Evolutionary conservation across 2,797 vertebrate genomes (phyloP).

Genomic region (Crax fasciolata): DNA sequence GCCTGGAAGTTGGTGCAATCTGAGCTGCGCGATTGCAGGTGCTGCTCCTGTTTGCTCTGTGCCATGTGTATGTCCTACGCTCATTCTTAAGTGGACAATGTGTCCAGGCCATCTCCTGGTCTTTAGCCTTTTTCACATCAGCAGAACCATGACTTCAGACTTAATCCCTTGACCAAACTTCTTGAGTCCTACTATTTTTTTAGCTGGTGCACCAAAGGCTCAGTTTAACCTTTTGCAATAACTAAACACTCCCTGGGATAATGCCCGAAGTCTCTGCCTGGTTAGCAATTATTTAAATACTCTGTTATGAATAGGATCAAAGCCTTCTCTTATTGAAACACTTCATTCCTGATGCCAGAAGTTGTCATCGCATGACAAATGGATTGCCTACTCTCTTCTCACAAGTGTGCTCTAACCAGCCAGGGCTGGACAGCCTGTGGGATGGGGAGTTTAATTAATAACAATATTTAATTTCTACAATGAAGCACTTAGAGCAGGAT

Average conservation of each 20-base stretch:
- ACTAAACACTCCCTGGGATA: slow-evolving; percentile 42
- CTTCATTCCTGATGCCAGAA: slow-evolving; percentile 57
- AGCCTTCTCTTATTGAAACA: slow-evolving; percentile 65
- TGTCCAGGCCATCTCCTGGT: background rate
- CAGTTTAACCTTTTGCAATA: slow-evolving; percentile 61
- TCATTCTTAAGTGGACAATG: background rate
- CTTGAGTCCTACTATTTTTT: slow-evolving; percentile 7
- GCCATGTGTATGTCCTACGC: background rate
- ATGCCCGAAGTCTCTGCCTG: slow-evolving; percentile 60
- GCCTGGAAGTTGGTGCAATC: background rate
- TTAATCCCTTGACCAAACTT: slow-evolving; percentile 34
- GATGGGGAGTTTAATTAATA: slow-evolving; percentile 64
- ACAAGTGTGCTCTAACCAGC: background rate
- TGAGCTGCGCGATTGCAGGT: background rate
- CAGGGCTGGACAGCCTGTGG: slow-evolving; percentile 44
- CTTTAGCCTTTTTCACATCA: slow-evolving; percentile 7
- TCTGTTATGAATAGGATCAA: slow-evolving; percentile 66
- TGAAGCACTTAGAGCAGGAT: slow-evolving; percentile 7
- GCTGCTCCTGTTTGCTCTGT: background rate
- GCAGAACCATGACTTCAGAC: background rate
- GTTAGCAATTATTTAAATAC: slow-evolving; percentile 77
- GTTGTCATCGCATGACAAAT: slow-evolving; percentile 67
- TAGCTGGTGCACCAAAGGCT: slow-evolving; percentile 4
- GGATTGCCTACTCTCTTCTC: slow-evolving; percentile 31
- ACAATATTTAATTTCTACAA: slow-evolving; percentile 69